Conservation (phyloP, 1,140 invertebrate genomes). For the Oedothorax gibbosus region DNA sequence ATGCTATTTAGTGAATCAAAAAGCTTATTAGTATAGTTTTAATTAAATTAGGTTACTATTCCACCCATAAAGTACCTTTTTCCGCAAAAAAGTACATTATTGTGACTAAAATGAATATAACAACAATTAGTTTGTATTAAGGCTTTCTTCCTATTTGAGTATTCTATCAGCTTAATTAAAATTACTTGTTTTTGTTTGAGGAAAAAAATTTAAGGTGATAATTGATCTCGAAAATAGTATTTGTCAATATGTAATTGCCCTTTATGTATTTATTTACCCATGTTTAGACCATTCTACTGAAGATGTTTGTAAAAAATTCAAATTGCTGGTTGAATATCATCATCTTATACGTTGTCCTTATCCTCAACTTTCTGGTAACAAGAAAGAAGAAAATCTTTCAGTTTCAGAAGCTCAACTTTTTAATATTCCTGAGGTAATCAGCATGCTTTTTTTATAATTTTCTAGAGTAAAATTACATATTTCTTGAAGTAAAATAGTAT, state of each 20-base stretch:
- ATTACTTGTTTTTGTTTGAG: neutral
- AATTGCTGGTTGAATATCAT: constrained; percentile 33
- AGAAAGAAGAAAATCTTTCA: constrained; percentile 21
- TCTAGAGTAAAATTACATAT: neutral
- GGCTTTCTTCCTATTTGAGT: neutral
- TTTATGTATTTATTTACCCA: neutral
- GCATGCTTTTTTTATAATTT: neutral
- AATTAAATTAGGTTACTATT: too few relatives aligned
- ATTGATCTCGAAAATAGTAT: neutral
- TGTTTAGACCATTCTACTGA: constrained; percentile 41
- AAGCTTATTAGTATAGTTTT: too few relatives aligned
- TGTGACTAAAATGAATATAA: neutral
- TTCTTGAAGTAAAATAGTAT: neutral
- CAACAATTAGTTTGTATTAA: neutral
- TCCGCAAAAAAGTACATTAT: neutral
- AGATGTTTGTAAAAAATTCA: constrained; percentile 27
- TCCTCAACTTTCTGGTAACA: neutral
- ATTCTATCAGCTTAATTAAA: neutral
- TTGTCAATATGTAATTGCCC: neutral
- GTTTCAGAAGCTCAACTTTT: constrained; percentile 28
- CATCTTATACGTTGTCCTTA: constrained; percentile 42
- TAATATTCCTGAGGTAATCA: constrained; percentile 29
- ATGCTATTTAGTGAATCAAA: too few relatives aligned
- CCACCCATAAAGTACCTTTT: too few relatives aligned
- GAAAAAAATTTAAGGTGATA: neutral